A percentile compares a stretch with the other conserved stretches of the same genome.
Evolutionary conservation across 2,113 vertebrate genomes (phyloP).

Genomic region (Paradisaea rubra): DNA sequence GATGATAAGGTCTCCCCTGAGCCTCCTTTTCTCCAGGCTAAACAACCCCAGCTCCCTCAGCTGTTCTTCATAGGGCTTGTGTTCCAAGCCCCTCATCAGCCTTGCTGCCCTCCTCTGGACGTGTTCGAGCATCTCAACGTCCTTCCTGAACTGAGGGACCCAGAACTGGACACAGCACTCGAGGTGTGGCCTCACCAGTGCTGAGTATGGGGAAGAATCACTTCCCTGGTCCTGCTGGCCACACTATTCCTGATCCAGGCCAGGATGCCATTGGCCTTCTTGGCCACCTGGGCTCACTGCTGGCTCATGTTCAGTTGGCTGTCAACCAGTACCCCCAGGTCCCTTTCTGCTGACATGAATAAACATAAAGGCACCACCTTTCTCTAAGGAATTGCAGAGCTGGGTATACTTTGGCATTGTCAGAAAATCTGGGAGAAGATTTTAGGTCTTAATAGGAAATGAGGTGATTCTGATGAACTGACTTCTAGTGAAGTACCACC

Average conservation of each 20-base stretch:
- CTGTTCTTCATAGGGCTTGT: background rate
- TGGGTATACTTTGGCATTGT: background rate
- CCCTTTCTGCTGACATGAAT: background rate
- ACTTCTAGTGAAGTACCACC: background rate
- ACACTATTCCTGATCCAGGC: background rate
- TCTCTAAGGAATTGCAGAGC: background rate
- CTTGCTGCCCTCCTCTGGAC: background rate
- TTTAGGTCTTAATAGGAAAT: background rate
- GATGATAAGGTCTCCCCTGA: background rate
- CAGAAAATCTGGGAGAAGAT: background rate
- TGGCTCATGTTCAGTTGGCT: background rate
- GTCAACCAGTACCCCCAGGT: background rate
- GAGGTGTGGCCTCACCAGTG: background rate
- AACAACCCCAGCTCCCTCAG: background rate
- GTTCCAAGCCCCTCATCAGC: background rate
- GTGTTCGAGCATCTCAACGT: rapidly evolving
- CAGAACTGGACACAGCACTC: background rate
- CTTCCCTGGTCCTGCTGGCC: background rate
- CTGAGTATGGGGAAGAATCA: background rate
- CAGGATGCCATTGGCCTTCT: background rate
- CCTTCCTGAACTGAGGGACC: background rate
- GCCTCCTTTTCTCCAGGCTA: background rate
- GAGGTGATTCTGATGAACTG: background rate
- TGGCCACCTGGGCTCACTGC: background rate
- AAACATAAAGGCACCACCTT: background rate